Evolutionary conservation across 2,888 invertebrate genomes (phyloP).

Genomic region (Ormyrus labotus): DNA sequence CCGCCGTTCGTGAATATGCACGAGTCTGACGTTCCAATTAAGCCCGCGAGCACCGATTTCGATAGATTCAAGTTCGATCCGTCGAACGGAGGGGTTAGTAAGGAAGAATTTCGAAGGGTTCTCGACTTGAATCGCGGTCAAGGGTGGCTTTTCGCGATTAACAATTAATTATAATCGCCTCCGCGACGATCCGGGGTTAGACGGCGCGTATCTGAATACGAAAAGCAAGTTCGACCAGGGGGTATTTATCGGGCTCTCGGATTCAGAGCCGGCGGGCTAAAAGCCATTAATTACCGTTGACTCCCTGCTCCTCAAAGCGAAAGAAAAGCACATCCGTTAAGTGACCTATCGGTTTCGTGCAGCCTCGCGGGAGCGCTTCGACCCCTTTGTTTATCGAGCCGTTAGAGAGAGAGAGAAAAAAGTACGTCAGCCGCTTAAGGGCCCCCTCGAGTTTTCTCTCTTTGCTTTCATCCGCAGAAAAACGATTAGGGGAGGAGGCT

Average conservation of each 20-base stretch:
- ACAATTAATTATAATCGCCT: constrained; percentile 23
- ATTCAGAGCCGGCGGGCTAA: too few relatives aligned
- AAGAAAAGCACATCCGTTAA: neutral
- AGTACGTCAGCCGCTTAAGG: neutral
- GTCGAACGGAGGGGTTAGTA: too few relatives aligned
- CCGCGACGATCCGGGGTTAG: too few relatives aligned
- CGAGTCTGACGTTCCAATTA: too few relatives aligned
- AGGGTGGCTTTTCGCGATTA: neutral
- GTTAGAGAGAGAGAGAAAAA: neutral
- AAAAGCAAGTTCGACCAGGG: neutral
- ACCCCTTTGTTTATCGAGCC: constrained; percentile 28
- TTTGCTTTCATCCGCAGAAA: neutral
- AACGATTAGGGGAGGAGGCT: neutral
- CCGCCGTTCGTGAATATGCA: too few relatives aligned
- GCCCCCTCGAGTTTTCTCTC: neutral
- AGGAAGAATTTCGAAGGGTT: too few relatives aligned
- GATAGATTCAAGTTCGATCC: too few relatives aligned
- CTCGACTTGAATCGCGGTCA: neutral
- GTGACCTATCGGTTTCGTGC: constrained; percentile 24
- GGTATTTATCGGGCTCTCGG: neutral
- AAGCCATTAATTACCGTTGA: neutral
- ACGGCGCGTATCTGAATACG: too few relatives aligned
- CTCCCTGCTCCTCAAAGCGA: neutral
- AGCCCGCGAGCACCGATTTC: too few relatives aligned
- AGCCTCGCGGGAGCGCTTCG: neutral